phyloP scores from a whole-genome alignment of 1,140 invertebrate genomes.

The Brachionus calyciflorus region DNA sequence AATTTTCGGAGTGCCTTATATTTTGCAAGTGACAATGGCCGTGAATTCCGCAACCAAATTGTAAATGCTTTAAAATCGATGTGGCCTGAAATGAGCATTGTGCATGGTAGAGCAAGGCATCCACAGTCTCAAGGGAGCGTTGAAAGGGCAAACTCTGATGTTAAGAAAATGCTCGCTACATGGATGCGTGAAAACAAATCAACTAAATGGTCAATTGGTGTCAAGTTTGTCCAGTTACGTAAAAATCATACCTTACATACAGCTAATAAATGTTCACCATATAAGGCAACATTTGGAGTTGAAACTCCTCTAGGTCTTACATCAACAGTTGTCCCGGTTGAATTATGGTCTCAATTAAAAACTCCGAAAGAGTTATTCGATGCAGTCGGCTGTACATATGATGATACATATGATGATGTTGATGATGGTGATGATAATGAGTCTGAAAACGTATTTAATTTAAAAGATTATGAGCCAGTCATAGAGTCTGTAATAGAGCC shows the following conservation, averaged over 20 bases:
- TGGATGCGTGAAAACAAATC: conserved; percentile 12
- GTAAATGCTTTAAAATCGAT: background rate
- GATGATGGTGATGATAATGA: background rate
- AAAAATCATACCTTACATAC: background rate
- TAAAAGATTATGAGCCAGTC: too few relatives aligned
- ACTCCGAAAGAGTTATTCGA: conserved; percentile 10
- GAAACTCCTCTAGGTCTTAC: background rate
- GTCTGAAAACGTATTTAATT: conserved; percentile 1
- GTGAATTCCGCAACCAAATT: conserved; percentile 51
- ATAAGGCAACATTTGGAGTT: background rate
- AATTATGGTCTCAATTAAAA: conserved; percentile 1
- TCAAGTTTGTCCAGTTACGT: background rate
- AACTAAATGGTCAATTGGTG: background rate
- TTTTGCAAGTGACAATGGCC: conserved; percentile 58
- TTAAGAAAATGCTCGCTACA: background rate
- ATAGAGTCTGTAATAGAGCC: too few relatives aligned
- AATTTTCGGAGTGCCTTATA: conserved; percentile 52
- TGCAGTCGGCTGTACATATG: too few relatives aligned
- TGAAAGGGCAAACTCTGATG: conserved; percentile 46
- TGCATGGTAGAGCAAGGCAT: conserved; percentile 51
- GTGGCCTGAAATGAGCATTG: conserved; percentile 48
- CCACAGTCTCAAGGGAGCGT: conserved; percentile 50
- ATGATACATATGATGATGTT: background rate
- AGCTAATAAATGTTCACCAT: background rate
- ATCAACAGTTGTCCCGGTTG: background rate